Base-by-base conservation (phyloP, 2,888 invertebrate genomes). In the Reticulitermes lucifugus region DNA sequence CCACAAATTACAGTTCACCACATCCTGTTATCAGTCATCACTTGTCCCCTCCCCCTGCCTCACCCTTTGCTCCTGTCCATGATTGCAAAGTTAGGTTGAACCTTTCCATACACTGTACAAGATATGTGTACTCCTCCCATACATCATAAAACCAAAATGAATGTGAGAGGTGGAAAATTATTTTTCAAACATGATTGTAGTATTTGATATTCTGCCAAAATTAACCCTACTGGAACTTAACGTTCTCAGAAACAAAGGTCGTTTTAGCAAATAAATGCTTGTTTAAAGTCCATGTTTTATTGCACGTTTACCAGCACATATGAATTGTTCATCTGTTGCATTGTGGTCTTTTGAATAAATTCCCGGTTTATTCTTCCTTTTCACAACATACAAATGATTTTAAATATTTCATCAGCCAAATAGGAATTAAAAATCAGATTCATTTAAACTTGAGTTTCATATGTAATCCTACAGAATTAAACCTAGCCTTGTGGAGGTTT, bases 271-370 rank as follows among this genome's bases (percentile, higher is more conserved):
- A 73, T n/a, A 46, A 77, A 21, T 46, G 46, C 51, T 77, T 77
- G 77, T 77, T 35, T 75, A 75, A 70, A 81, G 55, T 81, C 65
- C 70, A 9, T 81, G 81, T 81, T 81, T 59, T 65, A 81, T n/a
- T 81, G 81, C 70, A 70, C 81, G 70, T 81, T 70, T 81, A 70
- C 29, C 81, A 43, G 41, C 70, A 81, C 70, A 70, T 25, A 81
- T 81, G 81, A 59, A 81, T 81, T 81, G 25, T 81, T 81, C 35
- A 65, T 65, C 60, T 81, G 43, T 43, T 81, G 70, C 65, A 29
- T 81, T 81, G 81, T 79, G 81, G 81, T 70, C 81, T 81, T 43
- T 65, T 25, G 12, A 22, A 41, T 25, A 60, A 60, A 77, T 46
- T 77, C n/a, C 43, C 77, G 46, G 43, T 73, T 35, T 5, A 21